Evolutionary conservation across 1,140 invertebrate species (phyloP).

Genomic region (Teleopsis dalmanni): DNA sequence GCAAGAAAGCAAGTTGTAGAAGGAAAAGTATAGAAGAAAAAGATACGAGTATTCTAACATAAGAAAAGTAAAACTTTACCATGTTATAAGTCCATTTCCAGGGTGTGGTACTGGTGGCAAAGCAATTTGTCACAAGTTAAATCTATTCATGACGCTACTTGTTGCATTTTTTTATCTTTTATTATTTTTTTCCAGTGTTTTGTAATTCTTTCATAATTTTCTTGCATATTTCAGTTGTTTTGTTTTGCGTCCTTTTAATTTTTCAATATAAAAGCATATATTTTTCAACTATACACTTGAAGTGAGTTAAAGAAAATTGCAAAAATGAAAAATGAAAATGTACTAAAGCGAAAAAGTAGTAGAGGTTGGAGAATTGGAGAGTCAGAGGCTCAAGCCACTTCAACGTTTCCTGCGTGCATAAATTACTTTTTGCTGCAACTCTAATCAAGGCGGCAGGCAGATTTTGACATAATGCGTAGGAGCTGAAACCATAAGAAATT

Average conservation of each 20-base stretch:
- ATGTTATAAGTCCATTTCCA: too few species aligned
- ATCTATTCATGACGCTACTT: constrained; percentile 12
- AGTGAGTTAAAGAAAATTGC: too few species aligned
- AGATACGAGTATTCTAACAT: too few species aligned
- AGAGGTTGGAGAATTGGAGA: not conserved
- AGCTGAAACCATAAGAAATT: not conserved
- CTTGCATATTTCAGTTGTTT: not conserved
- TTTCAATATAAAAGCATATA: constrained; percentile 5
- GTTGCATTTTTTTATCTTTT: not conserved
- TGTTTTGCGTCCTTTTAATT: not conserved
- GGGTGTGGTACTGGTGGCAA: constrained; percentile 10
- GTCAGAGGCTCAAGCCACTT: not conserved
- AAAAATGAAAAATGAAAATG: too few species aligned
- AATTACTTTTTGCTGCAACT: constrained; percentile 1
- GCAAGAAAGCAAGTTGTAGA: too few species aligned
- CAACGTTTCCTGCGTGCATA: constrained; percentile 7
- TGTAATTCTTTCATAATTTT: not conserved
- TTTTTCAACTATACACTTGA: too few species aligned
- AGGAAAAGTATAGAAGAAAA: too few species aligned
- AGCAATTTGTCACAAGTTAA: constrained; percentile 13
- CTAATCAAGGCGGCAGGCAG: not conserved
- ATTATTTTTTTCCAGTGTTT: not conserved
- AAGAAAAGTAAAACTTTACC: too few species aligned
- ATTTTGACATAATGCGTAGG: not conserved
- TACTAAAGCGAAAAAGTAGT: not conserved